Conservation (phyloP, 2,797 vertebrate genomes). For the Salarias fasciatus region DNA sequence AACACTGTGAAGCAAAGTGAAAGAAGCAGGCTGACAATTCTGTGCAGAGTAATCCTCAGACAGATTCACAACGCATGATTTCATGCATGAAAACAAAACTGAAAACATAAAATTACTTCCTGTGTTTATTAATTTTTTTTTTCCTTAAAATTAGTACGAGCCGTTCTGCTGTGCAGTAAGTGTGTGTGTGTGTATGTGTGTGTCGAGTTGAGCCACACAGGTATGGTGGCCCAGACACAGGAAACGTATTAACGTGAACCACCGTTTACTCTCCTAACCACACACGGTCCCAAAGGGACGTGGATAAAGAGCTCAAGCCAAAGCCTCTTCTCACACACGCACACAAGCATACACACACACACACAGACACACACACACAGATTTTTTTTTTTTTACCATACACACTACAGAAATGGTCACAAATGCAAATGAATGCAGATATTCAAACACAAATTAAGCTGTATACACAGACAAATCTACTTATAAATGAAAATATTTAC, state of each 20-base stretch:
- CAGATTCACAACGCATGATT: too few relatives aligned
- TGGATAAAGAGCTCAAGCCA: conserved; percentile 62
- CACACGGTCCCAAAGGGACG: conserved; percentile 74
- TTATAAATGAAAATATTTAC: neutral
- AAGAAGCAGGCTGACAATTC: too few relatives aligned
- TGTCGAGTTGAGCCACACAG: conserved; percentile 73
- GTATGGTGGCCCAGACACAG: conserved; percentile 78
- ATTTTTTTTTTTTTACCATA: too few relatives aligned
- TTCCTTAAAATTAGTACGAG: conserved; percentile 14
- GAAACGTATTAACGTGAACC: conserved; percentile 81
- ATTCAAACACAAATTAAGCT: conserved; percentile 11
- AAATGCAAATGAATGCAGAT: neutral
- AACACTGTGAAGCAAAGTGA: too few relatives aligned
- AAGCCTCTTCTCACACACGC: conserved; percentile 34
- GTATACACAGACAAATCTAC: conserved; percentile 11
- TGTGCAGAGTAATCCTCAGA: too few relatives aligned
- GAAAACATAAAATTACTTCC: too few relatives aligned
- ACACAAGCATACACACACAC: conserved; percentile 13
- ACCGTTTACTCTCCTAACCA: conserved; percentile 81
- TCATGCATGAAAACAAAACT: too few relatives aligned
- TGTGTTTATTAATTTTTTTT: too few relatives aligned
- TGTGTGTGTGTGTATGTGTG: too few relatives aligned
- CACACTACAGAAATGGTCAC: too few relatives aligned
- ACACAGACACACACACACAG: neutral
- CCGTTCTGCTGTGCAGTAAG: conserved; percentile 32